Conservation (phyloP, 2,888 invertebrate genomes). For the Apamea epomidion region DNA sequence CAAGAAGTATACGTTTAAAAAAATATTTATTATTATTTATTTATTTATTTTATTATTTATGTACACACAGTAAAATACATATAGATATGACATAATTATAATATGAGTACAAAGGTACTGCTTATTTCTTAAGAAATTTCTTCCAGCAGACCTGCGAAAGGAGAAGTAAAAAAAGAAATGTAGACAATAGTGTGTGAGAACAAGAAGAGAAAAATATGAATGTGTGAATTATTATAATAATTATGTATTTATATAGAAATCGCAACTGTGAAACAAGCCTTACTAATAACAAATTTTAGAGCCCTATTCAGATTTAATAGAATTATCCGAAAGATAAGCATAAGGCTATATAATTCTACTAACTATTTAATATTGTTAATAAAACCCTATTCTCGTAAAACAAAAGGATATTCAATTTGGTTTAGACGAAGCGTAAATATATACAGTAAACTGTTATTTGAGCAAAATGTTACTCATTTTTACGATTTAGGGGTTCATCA, state of each 20-base stretch:
- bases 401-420: slow-evolving; percentile 26
- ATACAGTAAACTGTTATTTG: slow-evolving; percentile 26
- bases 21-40: too few species aligned
- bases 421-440: slow-evolving; percentile 26
- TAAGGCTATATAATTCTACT: slow-evolving; percentile 12
- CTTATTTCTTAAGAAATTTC: too few species aligned
- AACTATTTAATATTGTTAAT: slow-evolving; percentile 27
- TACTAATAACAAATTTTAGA: slow-evolving; percentile 29
- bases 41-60: too few species aligned
- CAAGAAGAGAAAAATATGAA: too few species aligned
- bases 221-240: too few species aligned
- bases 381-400: slow-evolving; percentile 32
- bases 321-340: slow-evolving; percentile 29
- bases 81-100: too few species aligned
- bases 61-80: too few species aligned
- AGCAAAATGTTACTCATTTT: not conserved
- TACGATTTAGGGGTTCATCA: not conserved
- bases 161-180: too few species aligned
- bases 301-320: slow-evolving; percentile 35
- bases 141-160: too few species aligned
- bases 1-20: not conserved
- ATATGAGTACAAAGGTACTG: too few species aligned
- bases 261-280: slow-evolving; percentile 18
- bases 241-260: too few species aligned
- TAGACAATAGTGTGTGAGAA: too few species aligned